Percentiles rank a stretch among this genome's conserved stretches.
Conservation (phyloP, 2,888 invertebrate genomes). For the Ormyrus pomaceus region DNA sequence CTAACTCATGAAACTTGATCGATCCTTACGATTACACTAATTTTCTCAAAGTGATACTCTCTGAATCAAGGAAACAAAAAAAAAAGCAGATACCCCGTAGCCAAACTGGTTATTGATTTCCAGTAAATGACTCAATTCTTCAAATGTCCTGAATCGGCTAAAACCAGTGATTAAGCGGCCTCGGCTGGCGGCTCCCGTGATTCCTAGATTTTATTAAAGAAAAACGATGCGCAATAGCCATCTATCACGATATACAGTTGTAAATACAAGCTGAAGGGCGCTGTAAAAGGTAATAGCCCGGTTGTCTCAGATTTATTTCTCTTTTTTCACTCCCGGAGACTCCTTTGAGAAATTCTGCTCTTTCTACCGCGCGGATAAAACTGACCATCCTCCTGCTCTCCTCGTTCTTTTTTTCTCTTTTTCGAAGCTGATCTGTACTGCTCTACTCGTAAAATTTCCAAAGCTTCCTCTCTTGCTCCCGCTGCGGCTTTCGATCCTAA, state of each 20-base stretch:
- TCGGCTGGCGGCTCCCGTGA: slow-evolving; percentile 29
- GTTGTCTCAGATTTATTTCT: slow-evolving; percentile 34
- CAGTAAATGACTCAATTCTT: slow-evolving; percentile 48
- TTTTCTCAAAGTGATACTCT: too few relatives aligned
- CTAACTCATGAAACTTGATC: too few relatives aligned
- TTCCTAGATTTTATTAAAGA: slow-evolving; percentile 53
- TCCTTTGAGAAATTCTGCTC: slow-evolving; percentile 3
- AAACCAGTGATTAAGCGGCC: slow-evolving; percentile 45
- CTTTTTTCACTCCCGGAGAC: neutral
- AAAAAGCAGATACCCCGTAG: neutral
- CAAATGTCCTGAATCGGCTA: neutral
- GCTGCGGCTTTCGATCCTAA: slow-evolving; percentile 45
- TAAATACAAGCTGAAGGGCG: slow-evolving; percentile 50
- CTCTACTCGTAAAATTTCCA: slow-evolving; percentile 15
- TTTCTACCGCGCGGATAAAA: neutral
- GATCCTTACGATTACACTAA: too few relatives aligned
- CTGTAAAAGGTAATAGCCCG: slow-evolving; percentile 44
- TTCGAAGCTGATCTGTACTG: slow-evolving; percentile 6
- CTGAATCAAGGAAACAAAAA: neutral
- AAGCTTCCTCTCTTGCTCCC: slow-evolving; percentile 32
- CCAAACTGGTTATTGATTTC: slow-evolving; percentile 48
- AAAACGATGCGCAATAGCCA: slow-evolving; percentile 36
- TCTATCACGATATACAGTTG: slow-evolving; percentile 19
- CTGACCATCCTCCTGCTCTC: neutral
- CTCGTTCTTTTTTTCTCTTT: neutral